Evolutionary conservation across 2,888 invertebrate species (phyloP).

Genomic region (Liopterus haemorrhoidalis): DNA sequence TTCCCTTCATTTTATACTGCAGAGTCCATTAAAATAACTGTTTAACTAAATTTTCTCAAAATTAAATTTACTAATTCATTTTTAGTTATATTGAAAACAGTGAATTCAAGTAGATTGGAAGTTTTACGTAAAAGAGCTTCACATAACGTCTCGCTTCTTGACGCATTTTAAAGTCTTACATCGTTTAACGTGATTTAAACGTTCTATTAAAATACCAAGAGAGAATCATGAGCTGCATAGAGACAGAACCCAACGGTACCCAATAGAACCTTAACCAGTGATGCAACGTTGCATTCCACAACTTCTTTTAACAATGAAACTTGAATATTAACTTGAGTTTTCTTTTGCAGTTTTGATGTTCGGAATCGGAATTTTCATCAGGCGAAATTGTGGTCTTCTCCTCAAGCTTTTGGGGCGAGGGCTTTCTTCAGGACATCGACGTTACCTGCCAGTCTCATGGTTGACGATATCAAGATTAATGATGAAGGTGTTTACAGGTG

Average conservation of each 20-base stretch:
- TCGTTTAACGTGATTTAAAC: conserved; percentile 43
- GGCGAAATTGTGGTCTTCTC: conserved; percentile 56
- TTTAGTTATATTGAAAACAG: too few relatives aligned
- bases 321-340: conserved; percentile 19
- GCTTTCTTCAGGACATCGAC: conserved; percentile 54
- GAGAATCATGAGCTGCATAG: background rate
- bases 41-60: too few relatives aligned
- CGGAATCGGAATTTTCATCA: conserved; percentile 51
- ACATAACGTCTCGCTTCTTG: conserved; percentile 9
- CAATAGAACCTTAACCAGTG: background rate
- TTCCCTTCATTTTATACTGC: too few relatives aligned
- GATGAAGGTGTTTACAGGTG: conserved; percentile 69
- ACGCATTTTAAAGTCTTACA: conserved; percentile 33
- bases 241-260: background rate
- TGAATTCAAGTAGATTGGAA: conserved; percentile 4
- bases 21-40: too few relatives aligned
- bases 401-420: conserved; percentile 51
- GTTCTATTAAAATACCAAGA: conserved; percentile 40
- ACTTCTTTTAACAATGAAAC: background rate
- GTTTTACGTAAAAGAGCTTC: background rate
- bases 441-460: conserved; percentile 54
- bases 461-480: conserved; percentile 52
- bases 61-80: too few relatives aligned
- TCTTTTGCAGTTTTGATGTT: conserved; percentile 54
- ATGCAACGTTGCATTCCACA: background rate